Evolutionary conservation across 2,797 vertebrate genomes (phyloP).

Genomic region (Rhinatrema bivittatum): DNA sequence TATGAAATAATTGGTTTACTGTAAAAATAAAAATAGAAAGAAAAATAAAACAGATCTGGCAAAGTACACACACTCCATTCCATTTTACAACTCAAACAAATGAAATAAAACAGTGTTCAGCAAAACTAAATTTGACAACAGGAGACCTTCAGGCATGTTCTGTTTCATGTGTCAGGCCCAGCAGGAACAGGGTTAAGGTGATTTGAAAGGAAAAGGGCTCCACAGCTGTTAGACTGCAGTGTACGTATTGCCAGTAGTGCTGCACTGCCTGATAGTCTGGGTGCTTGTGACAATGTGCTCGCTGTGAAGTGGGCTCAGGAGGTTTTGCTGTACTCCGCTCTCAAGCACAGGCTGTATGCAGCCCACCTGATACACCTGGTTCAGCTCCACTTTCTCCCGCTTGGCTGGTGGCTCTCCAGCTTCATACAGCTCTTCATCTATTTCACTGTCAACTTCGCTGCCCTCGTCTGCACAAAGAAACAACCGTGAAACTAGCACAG

Average conservation of each 20-base stretch:
- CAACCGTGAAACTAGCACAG: constrained; percentile 22
- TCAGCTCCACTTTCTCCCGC: constrained; percentile 65
- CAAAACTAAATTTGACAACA: constrained; percentile 61
- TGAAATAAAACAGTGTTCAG: too few species aligned
- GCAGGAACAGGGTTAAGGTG: constrained; percentile 41
- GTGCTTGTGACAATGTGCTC: constrained; percentile 83
- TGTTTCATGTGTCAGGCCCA: constrained; percentile 42
- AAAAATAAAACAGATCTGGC: constrained; percentile 40
- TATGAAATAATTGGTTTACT: constrained; percentile 48
- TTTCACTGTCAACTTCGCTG: constrained; percentile 70
- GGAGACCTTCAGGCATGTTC: constrained; percentile 47
- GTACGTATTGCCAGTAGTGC: constrained; percentile 87
- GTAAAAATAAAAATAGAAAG: constrained; percentile 23
- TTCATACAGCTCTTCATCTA: constrained; percentile 70
- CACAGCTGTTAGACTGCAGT: constrained; percentile 74
- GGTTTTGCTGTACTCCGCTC: constrained; percentile 71
- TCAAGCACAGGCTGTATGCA: constrained; percentile 67
- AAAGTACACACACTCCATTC: constrained; percentile 60
- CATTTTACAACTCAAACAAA: constrained; percentile 55
- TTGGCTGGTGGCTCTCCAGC: constrained; percentile 67
- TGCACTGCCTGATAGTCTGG: constrained; percentile 93
- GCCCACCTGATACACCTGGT: constrained; percentile 59
- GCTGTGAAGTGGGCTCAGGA: constrained; percentile 79
- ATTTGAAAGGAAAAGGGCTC: constrained; percentile 36
- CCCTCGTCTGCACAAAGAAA: constrained; percentile 65